Percentiles rank a stretch among this genome's conserved stretches.
Evolutionary conservation across 64 coral and sea anemone genomes (phyloP).

Genomic region (Actinia tenebrosa): DNA sequence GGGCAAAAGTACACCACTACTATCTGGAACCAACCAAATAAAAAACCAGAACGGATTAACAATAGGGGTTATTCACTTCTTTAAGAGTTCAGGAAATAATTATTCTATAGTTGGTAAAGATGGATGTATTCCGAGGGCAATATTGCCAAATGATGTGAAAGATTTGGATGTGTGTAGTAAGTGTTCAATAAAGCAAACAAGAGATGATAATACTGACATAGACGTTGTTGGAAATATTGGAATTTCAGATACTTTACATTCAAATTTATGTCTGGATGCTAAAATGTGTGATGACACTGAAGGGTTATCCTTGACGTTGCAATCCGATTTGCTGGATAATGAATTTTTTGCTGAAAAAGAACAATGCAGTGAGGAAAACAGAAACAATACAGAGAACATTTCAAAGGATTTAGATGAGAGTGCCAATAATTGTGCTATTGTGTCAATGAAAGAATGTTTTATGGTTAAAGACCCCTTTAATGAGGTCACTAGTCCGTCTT

Average conservation of each 20-base stretch:
- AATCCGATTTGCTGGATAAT: not conserved
- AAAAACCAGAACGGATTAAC: slow-evolving; percentile 55
- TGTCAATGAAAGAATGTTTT: not conserved
- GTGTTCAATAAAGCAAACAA: not conserved
- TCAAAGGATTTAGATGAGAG: not conserved
- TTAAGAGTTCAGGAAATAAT: slow-evolving; percentile 34
- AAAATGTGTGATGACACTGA: too few relatives aligned
- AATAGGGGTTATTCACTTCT: slow-evolving; percentile 67
- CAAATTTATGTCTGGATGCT: too few relatives aligned
- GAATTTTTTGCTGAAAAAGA: not conserved
- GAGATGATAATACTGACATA: not conserved
- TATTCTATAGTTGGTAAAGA: not conserved
- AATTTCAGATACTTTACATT: not conserved
- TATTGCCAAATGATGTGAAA: not conserved
- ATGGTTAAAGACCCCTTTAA: not conserved
- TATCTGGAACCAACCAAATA: slow-evolving; percentile 41
- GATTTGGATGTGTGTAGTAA: not conserved
- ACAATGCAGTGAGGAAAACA: not conserved
- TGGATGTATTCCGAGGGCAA: not conserved
- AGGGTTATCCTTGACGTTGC: not conserved
- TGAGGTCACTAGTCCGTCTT: not conserved
- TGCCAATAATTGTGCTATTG: not conserved
- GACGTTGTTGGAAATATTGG: not conserved
- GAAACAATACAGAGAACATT: not conserved
- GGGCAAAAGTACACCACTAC: slow-evolving; percentile 48